Conservation (phyloP, 92 coral and sea anemone species). For the Epizoanthus scotinus region DNA sequence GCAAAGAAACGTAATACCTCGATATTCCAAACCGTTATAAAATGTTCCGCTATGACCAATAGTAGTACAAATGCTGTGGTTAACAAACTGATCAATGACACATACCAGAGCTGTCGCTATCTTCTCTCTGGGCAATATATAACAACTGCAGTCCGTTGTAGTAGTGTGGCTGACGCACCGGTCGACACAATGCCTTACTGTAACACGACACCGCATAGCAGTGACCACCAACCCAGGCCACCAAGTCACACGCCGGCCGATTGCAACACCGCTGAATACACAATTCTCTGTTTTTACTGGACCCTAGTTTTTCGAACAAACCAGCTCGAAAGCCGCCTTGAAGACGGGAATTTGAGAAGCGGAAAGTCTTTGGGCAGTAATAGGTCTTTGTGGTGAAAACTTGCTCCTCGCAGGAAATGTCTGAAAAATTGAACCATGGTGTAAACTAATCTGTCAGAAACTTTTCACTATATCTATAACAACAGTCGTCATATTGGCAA, state of each 20-base stretch:
- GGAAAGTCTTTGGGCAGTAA: conserved; percentile 56
- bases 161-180: conserved; percentile 45
- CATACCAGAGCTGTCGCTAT: conserved; percentile 41
- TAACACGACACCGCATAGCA: conserved; percentile 59
- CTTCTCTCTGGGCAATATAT: conserved; percentile 55
- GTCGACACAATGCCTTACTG: conserved; percentile 51
- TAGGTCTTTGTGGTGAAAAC: neutral
- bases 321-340: conserved; percentile 60
- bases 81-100: neutral
- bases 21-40: too few relatives aligned
- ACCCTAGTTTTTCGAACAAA: conserved; percentile 49
- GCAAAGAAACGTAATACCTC: too few relatives aligned
- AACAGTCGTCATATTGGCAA: too few relatives aligned
- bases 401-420: too few relatives aligned
- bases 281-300: conserved; percentile 53
- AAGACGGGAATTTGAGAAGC: conserved; percentile 63
- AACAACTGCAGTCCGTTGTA: conserved; percentile 45
- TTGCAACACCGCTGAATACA: conserved; percentile 72
- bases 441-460: too few relatives aligned
- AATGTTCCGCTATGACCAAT: neutral
- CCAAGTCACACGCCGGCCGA: conserved; percentile 58
- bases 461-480: too few relatives aligned
- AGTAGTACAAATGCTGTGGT: neutral
- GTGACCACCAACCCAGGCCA: conserved; percentile 63
- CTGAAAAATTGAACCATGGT: too few relatives aligned